A percentile compares a stretch with the other conserved stretches of the same genome.
Evolutionary conservation across 2,888 invertebrate genomes (phyloP).

Genomic region (Augochlorella aurata): DNA sequence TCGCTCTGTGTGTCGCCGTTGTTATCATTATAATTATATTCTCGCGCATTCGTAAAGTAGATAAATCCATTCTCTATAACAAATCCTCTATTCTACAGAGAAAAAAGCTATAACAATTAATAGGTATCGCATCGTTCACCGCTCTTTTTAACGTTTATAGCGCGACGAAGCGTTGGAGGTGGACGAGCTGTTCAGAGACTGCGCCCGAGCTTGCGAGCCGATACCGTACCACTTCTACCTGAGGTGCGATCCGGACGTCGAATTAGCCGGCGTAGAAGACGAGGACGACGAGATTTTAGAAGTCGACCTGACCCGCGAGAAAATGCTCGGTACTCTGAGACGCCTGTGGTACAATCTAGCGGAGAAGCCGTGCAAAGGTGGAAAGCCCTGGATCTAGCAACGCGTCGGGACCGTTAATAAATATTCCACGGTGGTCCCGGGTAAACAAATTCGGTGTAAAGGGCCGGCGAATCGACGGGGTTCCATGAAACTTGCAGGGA

Average conservation of each 20-base stretch:
- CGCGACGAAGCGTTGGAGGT: neutral
- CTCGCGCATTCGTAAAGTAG: too few species aligned
- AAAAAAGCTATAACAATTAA: too few species aligned
- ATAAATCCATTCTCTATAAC: too few species aligned
- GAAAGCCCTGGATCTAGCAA: constrained; percentile 54
- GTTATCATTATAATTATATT: too few species aligned
- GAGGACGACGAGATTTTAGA: constrained; percentile 67
- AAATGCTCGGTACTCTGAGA: constrained; percentile 55
- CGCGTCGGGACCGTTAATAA: neutral
- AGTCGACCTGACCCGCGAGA: constrained; percentile 62
- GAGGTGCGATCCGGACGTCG: constrained; percentile 61
- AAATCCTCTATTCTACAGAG: too few species aligned
- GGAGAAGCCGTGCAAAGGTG: constrained; percentile 64
- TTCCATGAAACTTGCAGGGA: neutral
- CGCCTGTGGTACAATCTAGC: constrained; percentile 70
- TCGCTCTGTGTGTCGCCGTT: too few species aligned
- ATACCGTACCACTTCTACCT: constrained; percentile 68
- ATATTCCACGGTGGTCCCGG: neutral
- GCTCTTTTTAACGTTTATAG: neutral
- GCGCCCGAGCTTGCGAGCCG: constrained; percentile 56
- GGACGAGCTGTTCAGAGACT: constrained; percentile 25
- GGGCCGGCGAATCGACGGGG: neutral
- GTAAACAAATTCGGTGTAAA: neutral
- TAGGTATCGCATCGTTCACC: too few species aligned
- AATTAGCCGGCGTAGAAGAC: constrained; percentile 64